Conservation (phyloP, 1,140 invertebrate genomes). For the Drosophila ananassae region DNA sequence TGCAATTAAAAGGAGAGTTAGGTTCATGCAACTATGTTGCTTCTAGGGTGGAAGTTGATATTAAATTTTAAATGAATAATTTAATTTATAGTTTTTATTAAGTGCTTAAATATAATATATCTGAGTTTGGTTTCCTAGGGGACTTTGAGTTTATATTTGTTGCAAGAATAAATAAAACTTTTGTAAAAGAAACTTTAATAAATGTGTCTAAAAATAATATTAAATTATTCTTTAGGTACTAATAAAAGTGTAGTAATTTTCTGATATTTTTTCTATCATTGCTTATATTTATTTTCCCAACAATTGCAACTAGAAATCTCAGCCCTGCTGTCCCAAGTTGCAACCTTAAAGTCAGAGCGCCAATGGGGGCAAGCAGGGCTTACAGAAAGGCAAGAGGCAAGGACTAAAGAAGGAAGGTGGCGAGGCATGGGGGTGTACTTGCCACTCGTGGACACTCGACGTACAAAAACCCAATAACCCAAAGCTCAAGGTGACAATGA, state of each 20-base stretch:
- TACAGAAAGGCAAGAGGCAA: not conserved
- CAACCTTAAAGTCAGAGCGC: conserved; percentile 21
- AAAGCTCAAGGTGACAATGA: conserved; percentile 79
- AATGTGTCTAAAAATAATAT: too few relatives aligned
- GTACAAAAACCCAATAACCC: conserved; percentile 77
- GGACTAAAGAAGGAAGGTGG: not conserved
- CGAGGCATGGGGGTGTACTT: not conserved
- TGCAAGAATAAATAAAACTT: too few relatives aligned
- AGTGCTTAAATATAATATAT: not conserved
- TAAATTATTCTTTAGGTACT: too few relatives aligned
- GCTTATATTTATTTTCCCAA: not conserved
- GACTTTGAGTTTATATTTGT: too few relatives aligned
- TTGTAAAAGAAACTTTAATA: too few relatives aligned
- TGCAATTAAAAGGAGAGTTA: conserved; percentile 5
- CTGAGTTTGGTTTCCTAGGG: too few relatives aligned
- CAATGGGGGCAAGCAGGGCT: not conserved
- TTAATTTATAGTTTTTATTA: not conserved
- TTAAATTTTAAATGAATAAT: conserved; percentile 17
- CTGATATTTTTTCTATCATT: not conserved
- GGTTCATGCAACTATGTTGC: not conserved
- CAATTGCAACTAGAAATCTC: conserved; percentile 19
- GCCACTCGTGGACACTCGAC: conserved; percentile 2
- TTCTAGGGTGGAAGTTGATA: not conserved
- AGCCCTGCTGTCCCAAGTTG: conserved; percentile 15
- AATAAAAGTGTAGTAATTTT: too few relatives aligned